These are phyloP conservation scores for Phania funesta DNA, from an alignment of 2,888 invertebrate species.

Conservation along the genomic window DNA sequence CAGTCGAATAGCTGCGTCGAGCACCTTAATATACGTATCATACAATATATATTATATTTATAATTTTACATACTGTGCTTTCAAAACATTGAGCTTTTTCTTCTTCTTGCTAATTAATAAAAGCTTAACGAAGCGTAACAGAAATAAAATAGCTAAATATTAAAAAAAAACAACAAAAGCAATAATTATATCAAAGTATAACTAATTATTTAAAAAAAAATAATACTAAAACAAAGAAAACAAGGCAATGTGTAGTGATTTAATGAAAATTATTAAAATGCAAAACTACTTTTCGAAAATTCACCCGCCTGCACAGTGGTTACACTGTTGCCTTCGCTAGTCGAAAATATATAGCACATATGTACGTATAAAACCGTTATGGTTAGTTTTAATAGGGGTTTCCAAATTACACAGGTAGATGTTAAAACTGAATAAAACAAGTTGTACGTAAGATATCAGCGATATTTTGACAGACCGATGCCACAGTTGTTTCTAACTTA, in stretches of 20 bases:
- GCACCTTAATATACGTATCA: too few species aligned
- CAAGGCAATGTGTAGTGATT: constrained; percentile 3
- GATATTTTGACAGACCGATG: too few species aligned
- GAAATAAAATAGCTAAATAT: constrained; percentile 63
- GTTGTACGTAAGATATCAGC: too few species aligned
- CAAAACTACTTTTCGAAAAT: not conserved
- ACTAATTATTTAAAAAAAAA: constrained; percentile 32
- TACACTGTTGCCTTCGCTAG: not conserved
- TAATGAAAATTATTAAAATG: constrained; percentile 22
- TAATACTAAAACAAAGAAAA: not conserved
- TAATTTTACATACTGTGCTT: constrained; percentile 25
- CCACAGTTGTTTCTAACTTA: too few species aligned
- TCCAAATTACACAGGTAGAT: too few species aligned
- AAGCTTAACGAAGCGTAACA: constrained; percentile 64
- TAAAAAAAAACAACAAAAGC: constrained; percentile 16
- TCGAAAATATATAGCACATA: not conserved
- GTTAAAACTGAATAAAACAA: too few species aligned
- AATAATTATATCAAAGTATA: constrained; percentile 23
- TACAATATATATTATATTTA: too few species aligned
- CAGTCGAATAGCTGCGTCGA: too few species aligned
- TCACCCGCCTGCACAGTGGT: not conserved
- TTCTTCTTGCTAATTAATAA: not conserved
- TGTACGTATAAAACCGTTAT: too few species aligned
- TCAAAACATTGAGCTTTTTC: constrained; percentile 9
- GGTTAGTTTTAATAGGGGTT: too few species aligned